A percentile compares a stretch with the other conserved stretches of the same genome.
These are phyloP conservation scores for Cyaniris semiargus DNA, from an alignment of 2,888 invertebrate species.

Conservation along the genomic window DNA sequence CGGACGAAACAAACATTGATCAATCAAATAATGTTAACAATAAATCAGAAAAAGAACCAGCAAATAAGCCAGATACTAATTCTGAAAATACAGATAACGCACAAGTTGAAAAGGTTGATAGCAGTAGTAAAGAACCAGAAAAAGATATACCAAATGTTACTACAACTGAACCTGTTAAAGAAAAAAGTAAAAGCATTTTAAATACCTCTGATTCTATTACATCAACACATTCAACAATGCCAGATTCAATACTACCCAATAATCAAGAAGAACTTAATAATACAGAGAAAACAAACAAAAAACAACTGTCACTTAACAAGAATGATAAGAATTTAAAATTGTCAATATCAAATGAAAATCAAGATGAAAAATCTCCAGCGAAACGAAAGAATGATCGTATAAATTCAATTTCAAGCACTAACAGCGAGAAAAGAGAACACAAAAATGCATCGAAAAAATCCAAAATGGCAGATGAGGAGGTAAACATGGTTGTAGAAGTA, in stretches of 20 bases:
- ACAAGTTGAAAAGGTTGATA: background rate
- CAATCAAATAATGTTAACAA: slow-evolving; percentile 36
- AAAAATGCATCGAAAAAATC: slow-evolving; percentile 5
- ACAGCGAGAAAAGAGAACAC: background rate
- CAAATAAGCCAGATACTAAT: background rate
- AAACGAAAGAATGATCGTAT: slow-evolving; percentile 10
- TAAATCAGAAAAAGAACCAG: slow-evolving; percentile 32
- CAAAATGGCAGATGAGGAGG: slow-evolving; percentile 9
- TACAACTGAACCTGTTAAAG: slow-evolving; percentile 33
- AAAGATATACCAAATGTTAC: slow-evolving; percentile 28
- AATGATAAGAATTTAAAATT: slow-evolving; percentile 20
- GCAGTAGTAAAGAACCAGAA: slow-evolving; percentile 38
- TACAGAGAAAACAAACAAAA: slow-evolving; percentile 33
- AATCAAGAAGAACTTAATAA: slow-evolving; percentile 63
- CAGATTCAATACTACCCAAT: slow-evolving; percentile 62
- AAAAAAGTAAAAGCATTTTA: slow-evolving; percentile 28
- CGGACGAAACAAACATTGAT: slow-evolving; percentile 30
- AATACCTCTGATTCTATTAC: slow-evolving; percentile 25
- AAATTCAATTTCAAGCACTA: background rate
- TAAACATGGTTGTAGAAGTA: background rate
- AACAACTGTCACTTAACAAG: slow-evolving; percentile 22
- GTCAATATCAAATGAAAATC: slow-evolving; percentile 2
- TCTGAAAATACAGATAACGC: slow-evolving; percentile 34
- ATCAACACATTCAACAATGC: slow-evolving; percentile 47
- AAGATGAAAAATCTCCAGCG: background rate